These are phyloP conservation scores for Drosophila kikkawai DNA, from an alignment of 1,140 invertebrate genomes.

Conservation along the genomic window DNA sequence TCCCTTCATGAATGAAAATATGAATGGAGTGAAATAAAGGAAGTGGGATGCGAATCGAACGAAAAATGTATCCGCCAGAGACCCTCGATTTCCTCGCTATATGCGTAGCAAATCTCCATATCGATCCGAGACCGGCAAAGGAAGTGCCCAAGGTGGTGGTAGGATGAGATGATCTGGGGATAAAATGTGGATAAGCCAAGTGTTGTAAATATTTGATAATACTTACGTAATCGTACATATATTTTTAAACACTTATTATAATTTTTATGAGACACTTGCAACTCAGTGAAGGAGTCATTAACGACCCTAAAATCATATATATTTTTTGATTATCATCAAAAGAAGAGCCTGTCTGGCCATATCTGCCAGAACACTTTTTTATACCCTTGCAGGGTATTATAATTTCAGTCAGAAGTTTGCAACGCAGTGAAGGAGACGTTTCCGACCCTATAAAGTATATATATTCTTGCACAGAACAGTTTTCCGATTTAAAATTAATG, in stretches of 20 bases:
- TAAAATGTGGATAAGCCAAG: background rate
- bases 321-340: background rate
- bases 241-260: background rate
- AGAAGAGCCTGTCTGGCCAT: background rate
- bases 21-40: constrained; percentile 43
- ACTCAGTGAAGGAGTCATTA: background rate
- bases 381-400: too few relatives aligned
- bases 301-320: background rate
- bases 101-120: constrained; percentile 47
- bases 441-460: too few relatives aligned
- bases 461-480: too few relatives aligned
- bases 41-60: constrained; percentile 12
- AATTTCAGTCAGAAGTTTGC: too few relatives aligned
- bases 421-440: too few relatives aligned
- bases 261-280: background rate
- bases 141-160: constrained; percentile 29
- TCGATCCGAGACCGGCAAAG: constrained; percentile 2
- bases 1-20: constrained; percentile 64
- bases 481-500: too few relatives aligned
- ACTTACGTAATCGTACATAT: background rate
- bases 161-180: constrained; percentile 3
- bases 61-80: constrained; percentile 10
- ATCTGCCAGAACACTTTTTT: too few relatives aligned
- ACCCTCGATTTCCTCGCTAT: constrained; percentile 25
- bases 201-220: background rate